These are phyloP conservation scores for Temnopleurus reevesii DNA, from an alignment of 53 echinoderm and acorn worm genomes.

Conservation along the genomic window DNA sequence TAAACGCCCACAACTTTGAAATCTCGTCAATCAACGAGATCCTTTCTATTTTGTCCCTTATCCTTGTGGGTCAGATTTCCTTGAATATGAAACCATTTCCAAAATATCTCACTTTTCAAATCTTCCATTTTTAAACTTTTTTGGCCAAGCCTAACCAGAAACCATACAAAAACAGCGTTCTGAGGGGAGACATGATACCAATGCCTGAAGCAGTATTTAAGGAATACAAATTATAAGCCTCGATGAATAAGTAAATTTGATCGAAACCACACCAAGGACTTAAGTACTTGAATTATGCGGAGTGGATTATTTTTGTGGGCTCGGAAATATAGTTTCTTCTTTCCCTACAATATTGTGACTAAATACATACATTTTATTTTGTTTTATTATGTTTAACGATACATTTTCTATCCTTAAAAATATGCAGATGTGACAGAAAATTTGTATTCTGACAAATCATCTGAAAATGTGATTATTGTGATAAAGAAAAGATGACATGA, in stretches of 20 bases:
- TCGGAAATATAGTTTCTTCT: background rate
- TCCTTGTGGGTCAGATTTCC: slow-evolving; percentile 12
- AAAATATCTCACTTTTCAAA: background rate
- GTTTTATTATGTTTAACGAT: too few species aligned
- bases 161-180: background rate
- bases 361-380: too few species aligned
- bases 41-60: background rate
- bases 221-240: slow-evolving; percentile 40
- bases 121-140: background rate
- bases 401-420: too few species aligned
- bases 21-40: background rate
- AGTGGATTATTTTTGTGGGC: background rate
- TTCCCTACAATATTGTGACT: background rate
- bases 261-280: slow-evolving; percentile 3
- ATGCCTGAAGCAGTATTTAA: background rate
- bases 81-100: slow-evolving; percentile 27
- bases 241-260: slow-evolving; percentile 10
- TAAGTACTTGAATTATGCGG: slow-evolving; percentile 4
- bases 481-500: background rate
- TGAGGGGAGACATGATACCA: background rate
- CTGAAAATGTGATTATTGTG: too few species aligned
- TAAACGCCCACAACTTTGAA: background rate
- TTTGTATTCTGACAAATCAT: too few species aligned
- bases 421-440: too few species aligned
- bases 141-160: background rate